Evolutionary conservation across 37 sponge, comb jelly and placozoan species (phyloP), one percentile per base, ranked within the genome.

Genomic region (Cladorhizidae sp.): DNA sequence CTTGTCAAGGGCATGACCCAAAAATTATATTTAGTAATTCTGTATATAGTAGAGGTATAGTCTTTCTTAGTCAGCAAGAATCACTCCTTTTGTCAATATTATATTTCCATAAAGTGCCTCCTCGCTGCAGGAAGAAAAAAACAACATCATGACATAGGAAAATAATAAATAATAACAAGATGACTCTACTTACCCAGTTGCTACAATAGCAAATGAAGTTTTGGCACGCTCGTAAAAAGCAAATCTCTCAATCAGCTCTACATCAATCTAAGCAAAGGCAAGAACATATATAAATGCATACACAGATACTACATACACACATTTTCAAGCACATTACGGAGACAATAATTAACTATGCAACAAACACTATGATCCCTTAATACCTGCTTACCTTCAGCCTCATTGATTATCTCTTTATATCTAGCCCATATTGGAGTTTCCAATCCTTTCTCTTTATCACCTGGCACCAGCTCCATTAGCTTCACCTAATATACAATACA

Each of bases 21-120:
- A 52, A 52, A 52, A 52, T 52, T 18, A 52, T 52, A 18, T 18
- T 18, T 52, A 18, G 11, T 52, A 18, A 18, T 52, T 52, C 54
- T 52, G 11, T 52, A 52, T n/a, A n/a, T n/a, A n/a, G n/a, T n/a
- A n/a, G n/a, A n/a, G n/a, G n/a, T n/a, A n/a, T n/a, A n/a, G n/a
- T n/a, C n/a, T n/a, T n/a, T n/a, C 31, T 31, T 40, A 38, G n/a
- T 79, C 80, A 25, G 83, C 50, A 57, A 88, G 86, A 22, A 95
- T 39, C 7, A 90, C 93, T 58, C 93, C 96, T 64, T 95, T 95
- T 78, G 86, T 89, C 52, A 95, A 70, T 49, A 95, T 92, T 58
- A 95, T 87, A 73, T 95, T 92, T 40, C 96, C 96, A 80, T 95
- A 95, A n/a, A 89, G 88, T 36, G 96, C 93, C 20, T 83, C 80